Evolutionary conservation across 2,113 vertebrate species (phyloP).

Genomic region (Mirounga angustirostris): DNA sequence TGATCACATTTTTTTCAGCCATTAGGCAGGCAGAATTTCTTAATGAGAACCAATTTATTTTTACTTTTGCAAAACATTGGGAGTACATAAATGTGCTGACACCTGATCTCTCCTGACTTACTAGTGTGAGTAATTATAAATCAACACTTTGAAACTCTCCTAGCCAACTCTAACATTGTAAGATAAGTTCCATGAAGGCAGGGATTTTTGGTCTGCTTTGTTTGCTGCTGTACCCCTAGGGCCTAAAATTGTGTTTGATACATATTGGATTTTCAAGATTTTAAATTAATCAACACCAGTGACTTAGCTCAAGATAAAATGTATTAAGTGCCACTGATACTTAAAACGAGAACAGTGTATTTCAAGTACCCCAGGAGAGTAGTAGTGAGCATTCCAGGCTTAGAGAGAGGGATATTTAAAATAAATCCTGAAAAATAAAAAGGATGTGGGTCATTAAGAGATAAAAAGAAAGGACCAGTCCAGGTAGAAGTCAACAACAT

Average conservation of each 20-base stretch:
- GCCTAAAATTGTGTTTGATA: background rate
- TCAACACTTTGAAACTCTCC: background rate
- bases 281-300: background rate
- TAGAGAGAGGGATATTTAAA: background rate
- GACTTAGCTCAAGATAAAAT: background rate
- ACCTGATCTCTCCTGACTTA: background rate
- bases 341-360: background rate
- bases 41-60: background rate
- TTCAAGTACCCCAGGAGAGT: background rate
- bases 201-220: background rate
- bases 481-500: background rate
- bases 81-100: background rate
- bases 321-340: background rate
- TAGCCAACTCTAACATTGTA: background rate
- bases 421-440: constrained; percentile 14
- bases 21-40: background rate
- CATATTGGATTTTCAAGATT: background rate
- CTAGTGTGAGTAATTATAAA: background rate
- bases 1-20: background rate
- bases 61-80: background rate
- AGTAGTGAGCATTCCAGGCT: background rate
- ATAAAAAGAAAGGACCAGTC: background rate
- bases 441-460: background rate
- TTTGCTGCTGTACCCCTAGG: background rate
- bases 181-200: background rate